Base-by-base conservation (phyloP, 1,140 invertebrate genomes). In the Drosophila cardini region DNA sequence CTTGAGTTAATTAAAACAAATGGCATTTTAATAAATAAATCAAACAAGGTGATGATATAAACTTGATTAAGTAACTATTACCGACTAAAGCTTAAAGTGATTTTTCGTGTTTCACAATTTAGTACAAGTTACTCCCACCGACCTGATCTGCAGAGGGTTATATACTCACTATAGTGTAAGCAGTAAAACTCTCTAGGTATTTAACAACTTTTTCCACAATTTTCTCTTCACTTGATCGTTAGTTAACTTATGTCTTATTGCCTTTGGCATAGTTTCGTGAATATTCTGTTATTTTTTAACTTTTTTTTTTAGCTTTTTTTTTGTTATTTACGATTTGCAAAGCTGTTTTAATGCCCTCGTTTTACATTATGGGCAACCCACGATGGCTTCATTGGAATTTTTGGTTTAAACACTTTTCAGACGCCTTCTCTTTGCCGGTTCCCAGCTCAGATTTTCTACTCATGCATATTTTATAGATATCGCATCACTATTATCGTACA, bases 401-500 rank as follows among this genome's bases (percentile, higher is more conserved):
- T 86, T 57, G 55, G 70, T 68, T 61, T 55, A 72, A 80, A 38
- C 50, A 57, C 62, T 52, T 57, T 77, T 70, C 34, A 45, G 48
- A 45, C 55, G 58, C 55, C 68, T 76, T 45, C 67, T 53, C 46
- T 80, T 80, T 76, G 71, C 50, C 72, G 5, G 21, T 26, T 26
- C 2, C 65, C 60, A 68, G 76, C 65, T 63, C 45, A 53, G 30
- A 18, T 78, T 53, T 21, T 57, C 43, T 21, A 36, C 61, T 61
- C 71, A 76, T 87, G 82, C 68, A 82, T 86, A 87, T 87, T 78
- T 86, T 87, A 87, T 67, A 53, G 75, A 76, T 82, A 86, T 78
- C 64, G 60, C 73, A 16, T 46, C 68, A 67, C 80, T 84, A 83
- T 76, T 58, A 84, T 83, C 72, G 48, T 43, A 67, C 80, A 53